Evolutionary conservation across 2,888 invertebrate genomes (phyloP), one percentile per base, ranked within the genome.

Genomic region (Dasysyrphus tricinctus): DNA sequence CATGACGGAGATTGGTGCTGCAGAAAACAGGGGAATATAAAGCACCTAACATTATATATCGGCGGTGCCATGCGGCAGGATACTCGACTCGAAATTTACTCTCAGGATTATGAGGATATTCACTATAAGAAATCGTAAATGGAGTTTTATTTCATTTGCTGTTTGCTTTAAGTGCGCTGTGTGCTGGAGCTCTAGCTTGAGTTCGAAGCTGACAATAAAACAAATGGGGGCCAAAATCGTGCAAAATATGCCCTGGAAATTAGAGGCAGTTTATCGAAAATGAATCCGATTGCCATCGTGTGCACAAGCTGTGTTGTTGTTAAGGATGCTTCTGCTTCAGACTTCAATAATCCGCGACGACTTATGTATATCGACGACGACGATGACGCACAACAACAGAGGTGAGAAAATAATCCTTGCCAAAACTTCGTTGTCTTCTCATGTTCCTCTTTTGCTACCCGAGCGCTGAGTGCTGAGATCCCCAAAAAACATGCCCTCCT

Each of bases 71-170:
- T 69, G 39, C 54, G 51, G 16, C 29, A 34, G 34, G 51, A 44
- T 73, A 79, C 82, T 86, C 74, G 42, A 79, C 69, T 75, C 69
- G 47, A 82, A 65, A 65, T 74, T 75, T 65, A 69, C 74, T 70
- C 59, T 5, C 37, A 75, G 74, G 82, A 82, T 82, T 78, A 86
- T 65, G 57, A 69, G 84, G 65, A 80, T 76, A 85, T 85, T 24
- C 80, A 77, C 84, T 80, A 76, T 72, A 76, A 69, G 77, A 16
- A 76, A 81, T 78, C 85, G 69, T 85, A 81, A 85, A 81, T 54
- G 63, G 73, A 63, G 42, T 85, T 85, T 77, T 85, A 85, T 85
- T 81, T 76, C 75, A 29, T 54, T 67, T 72, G 65, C 57, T 65
- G 37, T 70, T 75, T 75, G 74, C 75, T 80, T 83, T 80, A 47